Evolutionary conservation across 2,888 invertebrate species (phyloP).

Genomic region (Drosophila emarginata): DNA sequence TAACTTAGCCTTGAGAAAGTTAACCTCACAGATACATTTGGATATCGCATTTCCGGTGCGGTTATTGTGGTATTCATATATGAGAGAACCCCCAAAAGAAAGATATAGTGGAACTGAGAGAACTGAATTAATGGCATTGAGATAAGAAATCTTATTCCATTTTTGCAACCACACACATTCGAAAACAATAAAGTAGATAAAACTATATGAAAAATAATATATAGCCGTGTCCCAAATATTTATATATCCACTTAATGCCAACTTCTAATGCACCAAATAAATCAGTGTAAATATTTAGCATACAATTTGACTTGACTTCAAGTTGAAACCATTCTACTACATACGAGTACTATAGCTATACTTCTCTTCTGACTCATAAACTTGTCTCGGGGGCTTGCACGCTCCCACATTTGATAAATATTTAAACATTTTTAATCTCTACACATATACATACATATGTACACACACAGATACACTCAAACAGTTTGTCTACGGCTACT

Average conservation of each 20-base stretch:
- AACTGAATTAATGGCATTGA: conserved; percentile 39
- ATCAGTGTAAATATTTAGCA: conserved; percentile 71
- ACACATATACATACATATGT: conserved; percentile 31
- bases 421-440: conserved; percentile 66
- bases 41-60: conserved; percentile 71
- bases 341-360: not conserved
- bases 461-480: conserved; percentile 33
- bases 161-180: conserved; percentile 35
- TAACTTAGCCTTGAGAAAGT: conserved; percentile 52
- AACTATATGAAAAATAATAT: conserved; percentile 12
- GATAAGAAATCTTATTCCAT: conserved; percentile 37
- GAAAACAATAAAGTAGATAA: conserved; percentile 22
- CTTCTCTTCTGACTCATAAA: conserved; percentile 60
- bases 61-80: conserved; percentile 61
- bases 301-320: conserved; percentile 59
- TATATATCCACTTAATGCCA: conserved; percentile 61
- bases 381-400: conserved; percentile 59
- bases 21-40: conserved; percentile 35
- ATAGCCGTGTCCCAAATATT: conserved; percentile 56
- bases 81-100: conserved; percentile 7
- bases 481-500: conserved; percentile 55
- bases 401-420: conserved; percentile 76
- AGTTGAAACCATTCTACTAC: conserved; percentile 28
- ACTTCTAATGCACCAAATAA: conserved; percentile 70
- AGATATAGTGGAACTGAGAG: conserved; percentile 22